Conservation (phyloP, 2,888 invertebrate genomes). For the Auanema freiburgensis region DNA sequence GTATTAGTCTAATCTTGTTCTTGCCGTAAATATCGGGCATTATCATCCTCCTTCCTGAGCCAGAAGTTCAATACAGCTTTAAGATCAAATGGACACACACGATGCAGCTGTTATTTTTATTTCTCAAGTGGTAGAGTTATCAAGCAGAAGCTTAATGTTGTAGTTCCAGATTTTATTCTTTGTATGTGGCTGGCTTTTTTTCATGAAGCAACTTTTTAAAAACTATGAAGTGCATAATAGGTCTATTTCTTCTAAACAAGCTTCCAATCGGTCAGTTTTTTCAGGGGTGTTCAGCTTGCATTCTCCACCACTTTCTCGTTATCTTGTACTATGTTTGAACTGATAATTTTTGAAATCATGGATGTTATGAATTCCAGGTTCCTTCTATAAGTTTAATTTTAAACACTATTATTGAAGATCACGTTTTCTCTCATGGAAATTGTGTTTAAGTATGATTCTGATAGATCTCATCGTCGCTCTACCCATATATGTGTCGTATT, state of each 20-base stretch:
- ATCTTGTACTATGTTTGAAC: slow-evolving; percentile 97
- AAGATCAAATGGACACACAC: slow-evolving; percentile 17
- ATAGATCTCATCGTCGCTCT: slow-evolving; percentile 92
- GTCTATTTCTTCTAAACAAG: slow-evolving; percentile 14
- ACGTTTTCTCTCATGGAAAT: slow-evolving; percentile 90
- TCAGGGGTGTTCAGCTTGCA: slow-evolving; percentile 84
- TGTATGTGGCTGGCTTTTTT: slow-evolving; percentile 95
- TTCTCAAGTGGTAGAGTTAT: neutral
- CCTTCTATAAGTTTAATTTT: no score
- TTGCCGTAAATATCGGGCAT: neutral
- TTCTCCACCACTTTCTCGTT: slow-evolving; percentile 93
- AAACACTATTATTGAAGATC: slow-evolving; percentile 73
- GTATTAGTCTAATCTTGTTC: no score
- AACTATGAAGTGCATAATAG: slow-evolving; percentile 48
- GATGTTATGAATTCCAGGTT: slow-evolving; percentile 87
- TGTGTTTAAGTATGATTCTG: slow-evolving; percentile 84
- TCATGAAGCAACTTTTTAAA: slow-evolving; percentile 78
- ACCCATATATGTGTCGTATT: slow-evolving; percentile 88
- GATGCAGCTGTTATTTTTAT: slow-evolving; percentile 17
- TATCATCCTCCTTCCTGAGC: neutral
- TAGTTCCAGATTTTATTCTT: slow-evolving; percentile 77
- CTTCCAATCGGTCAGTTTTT: slow-evolving; percentile 3
- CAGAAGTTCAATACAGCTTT: neutral
- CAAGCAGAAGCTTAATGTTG: no score
- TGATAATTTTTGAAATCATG: slow-evolving; percentile 98